Conservation (phyloP, 2,113 vertebrate species). For the Laticauda laticaudata region DNA sequence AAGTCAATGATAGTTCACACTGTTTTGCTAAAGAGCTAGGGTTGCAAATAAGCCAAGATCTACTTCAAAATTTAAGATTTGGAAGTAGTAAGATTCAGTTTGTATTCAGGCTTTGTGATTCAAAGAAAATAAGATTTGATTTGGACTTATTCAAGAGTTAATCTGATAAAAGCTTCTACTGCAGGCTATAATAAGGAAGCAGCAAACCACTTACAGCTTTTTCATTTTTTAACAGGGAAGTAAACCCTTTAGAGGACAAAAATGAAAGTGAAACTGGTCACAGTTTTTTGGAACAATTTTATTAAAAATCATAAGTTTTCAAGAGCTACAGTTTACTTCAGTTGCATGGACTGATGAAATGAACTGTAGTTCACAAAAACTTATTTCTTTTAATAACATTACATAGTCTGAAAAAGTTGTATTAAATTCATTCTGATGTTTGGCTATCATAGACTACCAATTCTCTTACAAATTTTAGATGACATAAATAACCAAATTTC, state of each 20-base stretch:
- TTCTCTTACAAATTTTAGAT: background rate
- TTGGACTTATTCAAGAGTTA: background rate
- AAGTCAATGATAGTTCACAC: background rate
- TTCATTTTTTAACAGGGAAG: background rate
- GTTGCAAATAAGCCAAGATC: background rate
- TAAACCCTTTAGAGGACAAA: background rate
- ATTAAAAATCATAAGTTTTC: background rate
- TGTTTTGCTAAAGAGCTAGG: background rate
- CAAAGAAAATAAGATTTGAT: background rate
- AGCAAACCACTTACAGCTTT: background rate
- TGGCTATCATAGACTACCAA: background rate
- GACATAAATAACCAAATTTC: background rate
- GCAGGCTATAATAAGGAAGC: background rate
- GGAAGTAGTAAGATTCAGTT: background rate
- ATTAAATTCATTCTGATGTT: background rate
- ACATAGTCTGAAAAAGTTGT: background rate
- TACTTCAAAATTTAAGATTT: background rate
- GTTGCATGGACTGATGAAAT: background rate
- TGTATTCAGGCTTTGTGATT: background rate
- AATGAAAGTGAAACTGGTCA: background rate
- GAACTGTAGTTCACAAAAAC: background rate
- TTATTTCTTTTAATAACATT: background rate
- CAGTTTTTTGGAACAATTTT: background rate
- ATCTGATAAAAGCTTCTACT: background rate
- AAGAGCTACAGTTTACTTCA: background rate